Conservation (phyloP, 2,113 vertebrate species). For the Otolemur garnettii region DNA sequence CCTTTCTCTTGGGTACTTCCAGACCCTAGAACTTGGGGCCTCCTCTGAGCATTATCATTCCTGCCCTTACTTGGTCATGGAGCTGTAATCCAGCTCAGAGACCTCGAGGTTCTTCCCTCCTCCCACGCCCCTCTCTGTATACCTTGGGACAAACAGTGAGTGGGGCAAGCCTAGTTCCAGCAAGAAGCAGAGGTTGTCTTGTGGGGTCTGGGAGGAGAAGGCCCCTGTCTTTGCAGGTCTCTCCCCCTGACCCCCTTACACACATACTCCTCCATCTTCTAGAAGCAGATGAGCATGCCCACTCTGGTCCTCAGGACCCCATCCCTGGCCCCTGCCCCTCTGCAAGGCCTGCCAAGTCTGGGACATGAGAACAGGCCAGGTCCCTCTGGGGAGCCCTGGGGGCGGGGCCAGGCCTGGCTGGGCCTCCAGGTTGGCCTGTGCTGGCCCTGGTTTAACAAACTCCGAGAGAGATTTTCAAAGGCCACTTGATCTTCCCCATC, state of each 20-base stretch:
- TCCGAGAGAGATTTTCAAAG: conserved; percentile 82
- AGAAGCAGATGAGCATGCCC: not conserved
- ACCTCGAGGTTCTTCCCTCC: not conserved
- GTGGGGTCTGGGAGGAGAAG: not conserved
- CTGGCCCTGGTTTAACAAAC: conserved; percentile 82
- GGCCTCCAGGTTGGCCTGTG: conserved; percentile 73
- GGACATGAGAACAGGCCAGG: conserved; percentile 31
- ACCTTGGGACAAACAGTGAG: conserved; percentile 7
- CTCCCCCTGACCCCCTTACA: not conserved
- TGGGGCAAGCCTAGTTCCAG: not conserved
- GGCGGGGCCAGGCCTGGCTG: conserved; percentile 45
- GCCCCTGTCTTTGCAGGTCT: not conserved
- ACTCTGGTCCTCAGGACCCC: not conserved
- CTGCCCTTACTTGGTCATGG: conserved; percentile 69
- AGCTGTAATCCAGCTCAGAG: not conserved
- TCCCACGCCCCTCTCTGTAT: not conserved
- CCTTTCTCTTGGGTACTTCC: not conserved
- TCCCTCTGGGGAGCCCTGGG: conserved; percentile 39
- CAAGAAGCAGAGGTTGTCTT: not conserved
- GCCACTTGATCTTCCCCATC: conserved; percentile 85
- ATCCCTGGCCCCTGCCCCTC: not conserved
- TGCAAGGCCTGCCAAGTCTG: conserved; percentile 9
- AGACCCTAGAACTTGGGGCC: not conserved
- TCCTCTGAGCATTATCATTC: not conserved
- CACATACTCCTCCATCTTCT: not conserved